Percentiles rank a stretch among this genome's conserved stretches.
phyloP scores from a whole-genome alignment of 2,113 vertebrate genomes.

The Tupaia tana region DNA sequence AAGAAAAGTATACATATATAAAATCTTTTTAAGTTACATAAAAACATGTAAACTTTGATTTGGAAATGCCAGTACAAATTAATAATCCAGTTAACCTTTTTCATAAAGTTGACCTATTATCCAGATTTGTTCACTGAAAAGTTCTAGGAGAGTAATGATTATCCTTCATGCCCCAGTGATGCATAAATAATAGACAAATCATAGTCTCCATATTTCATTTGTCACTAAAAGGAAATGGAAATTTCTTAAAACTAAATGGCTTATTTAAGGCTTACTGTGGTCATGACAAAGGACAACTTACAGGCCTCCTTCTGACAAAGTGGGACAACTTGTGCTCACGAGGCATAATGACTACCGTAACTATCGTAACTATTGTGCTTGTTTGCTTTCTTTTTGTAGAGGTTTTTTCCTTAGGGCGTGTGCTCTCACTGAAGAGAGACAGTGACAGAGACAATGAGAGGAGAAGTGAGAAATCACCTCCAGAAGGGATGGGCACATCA shows the following conservation, averaged over 20 bases:
- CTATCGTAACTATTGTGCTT: no score
- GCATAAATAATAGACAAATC: not conserved
- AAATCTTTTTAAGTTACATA: not conserved
- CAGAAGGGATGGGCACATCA: no score
- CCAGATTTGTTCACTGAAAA: conserved; percentile 37
- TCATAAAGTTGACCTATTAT: conserved; percentile 15
- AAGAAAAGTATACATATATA: not conserved
- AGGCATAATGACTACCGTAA: not conserved
- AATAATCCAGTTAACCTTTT: not conserved
- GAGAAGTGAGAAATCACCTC: no score
- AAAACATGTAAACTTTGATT: not conserved
- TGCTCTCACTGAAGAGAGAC: no score
- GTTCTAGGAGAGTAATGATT: not conserved
- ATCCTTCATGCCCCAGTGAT: not conserved
- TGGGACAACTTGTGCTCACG: not conserved
- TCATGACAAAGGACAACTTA: not conserved
- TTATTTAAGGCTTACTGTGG: not conserved
- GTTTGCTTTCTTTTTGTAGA: no score
- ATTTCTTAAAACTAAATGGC: not conserved
- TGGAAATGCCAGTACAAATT: conserved; percentile 22
- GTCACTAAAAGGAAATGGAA: not conserved
- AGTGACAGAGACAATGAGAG: no score
- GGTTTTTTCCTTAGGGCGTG: no score
- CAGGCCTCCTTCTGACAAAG: not conserved
- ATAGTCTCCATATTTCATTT: not conserved